Percentiles rank a stretch among this genome's conserved stretches.
Conservation (phyloP, 1,140 invertebrate species). For the Ectropis grisescens region DNA sequence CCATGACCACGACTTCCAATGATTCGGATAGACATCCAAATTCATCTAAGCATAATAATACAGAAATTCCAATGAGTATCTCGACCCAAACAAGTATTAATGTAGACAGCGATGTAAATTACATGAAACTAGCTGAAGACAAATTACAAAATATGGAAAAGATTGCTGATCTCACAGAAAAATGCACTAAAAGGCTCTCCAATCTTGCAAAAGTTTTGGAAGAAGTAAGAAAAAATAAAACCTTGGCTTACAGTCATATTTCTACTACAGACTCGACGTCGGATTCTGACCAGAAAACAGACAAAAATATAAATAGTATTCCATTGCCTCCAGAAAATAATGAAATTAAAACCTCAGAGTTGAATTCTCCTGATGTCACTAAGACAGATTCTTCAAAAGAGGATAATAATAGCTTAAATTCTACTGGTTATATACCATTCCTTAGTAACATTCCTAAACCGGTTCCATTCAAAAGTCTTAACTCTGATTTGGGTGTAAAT, state of each 20-base stretch:
- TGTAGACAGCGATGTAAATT: constrained; percentile 35
- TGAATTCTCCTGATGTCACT: constrained; percentile 7
- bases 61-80: constrained; percentile 25
- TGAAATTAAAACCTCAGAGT: constrained; percentile 8
- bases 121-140: constrained; percentile 47
- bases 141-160: constrained; percentile 63
- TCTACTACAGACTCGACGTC: constrained; percentile 47
- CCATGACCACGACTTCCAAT: too few relatives aligned
- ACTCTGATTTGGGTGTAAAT: constrained; percentile 23
- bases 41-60: too few relatives aligned
- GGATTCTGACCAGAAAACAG: constrained; percentile 34
- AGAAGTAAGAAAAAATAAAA: constrained; percentile 70
- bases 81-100: constrained; percentile 39
- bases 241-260: constrained; percentile 46
- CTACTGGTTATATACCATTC: constrained; percentile 26
- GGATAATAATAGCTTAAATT: constrained; percentile 1
- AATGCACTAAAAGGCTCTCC: constrained; percentile 68
- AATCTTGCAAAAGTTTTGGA: constrained; percentile 69
- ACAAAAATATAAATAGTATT: constrained; percentile 15
- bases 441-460: constrained; percentile 46
- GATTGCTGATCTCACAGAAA: constrained; percentile 65
- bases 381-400: constrained; percentile 24
- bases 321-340: too few relatives aligned
- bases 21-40: too few relatives aligned
- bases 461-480: constrained; percentile 12